Base-by-base conservation (phyloP, 2,888 invertebrate genomes). In the Orthonevra nobilis region DNA sequence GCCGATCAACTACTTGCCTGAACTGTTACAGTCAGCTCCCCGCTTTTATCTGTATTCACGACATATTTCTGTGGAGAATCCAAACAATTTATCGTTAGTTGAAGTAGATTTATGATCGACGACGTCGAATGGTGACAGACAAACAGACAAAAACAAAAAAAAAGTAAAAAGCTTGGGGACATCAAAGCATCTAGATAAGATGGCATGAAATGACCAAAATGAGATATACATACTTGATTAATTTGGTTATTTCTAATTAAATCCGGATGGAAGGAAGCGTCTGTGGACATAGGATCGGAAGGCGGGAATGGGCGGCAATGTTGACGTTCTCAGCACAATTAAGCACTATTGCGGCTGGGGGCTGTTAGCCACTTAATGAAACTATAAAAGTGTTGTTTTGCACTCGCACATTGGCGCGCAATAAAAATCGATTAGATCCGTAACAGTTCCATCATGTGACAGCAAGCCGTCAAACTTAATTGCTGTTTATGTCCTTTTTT, bases 1-100 rank as follows among this genome's bases (percentile, higher is more conserved):
- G 14, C 15, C 26, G n/a, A 42, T 15, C 10, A 30, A 32, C 14
- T 28, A 82, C 83, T 84, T 89, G 94, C 94, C 92, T 95, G 94
- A 17, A 95, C 94, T 84, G 94, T 93, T 2, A 94, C 94, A 81
- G 93, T 93, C 44, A 94, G 91, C 82, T 93, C 93, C 32, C 94
- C 94, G 85, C 93, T 93, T 83, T 92, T 90, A 85, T 94, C 93
- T 44, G 94, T 94, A 86, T 92, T 92, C 84, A 94, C 92, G 82
- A 93, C 91, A 89, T 93, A 93, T 91, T 93, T 94, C 94, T 94
- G 91, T 10, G 92, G 94, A 92, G 91, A 82, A 26, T 72, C 26
- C 48, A 50, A 60, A 50, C 7, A 28, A 60, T 44, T 40, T 40
- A 26, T 19, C 26, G 14, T 46, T 26, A 20, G 61, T 20, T 46